These are phyloP conservation scores for Struthio camelus DNA, from an alignment of 2,113 vertebrate genomes.

Conservation along the genomic window DNA sequence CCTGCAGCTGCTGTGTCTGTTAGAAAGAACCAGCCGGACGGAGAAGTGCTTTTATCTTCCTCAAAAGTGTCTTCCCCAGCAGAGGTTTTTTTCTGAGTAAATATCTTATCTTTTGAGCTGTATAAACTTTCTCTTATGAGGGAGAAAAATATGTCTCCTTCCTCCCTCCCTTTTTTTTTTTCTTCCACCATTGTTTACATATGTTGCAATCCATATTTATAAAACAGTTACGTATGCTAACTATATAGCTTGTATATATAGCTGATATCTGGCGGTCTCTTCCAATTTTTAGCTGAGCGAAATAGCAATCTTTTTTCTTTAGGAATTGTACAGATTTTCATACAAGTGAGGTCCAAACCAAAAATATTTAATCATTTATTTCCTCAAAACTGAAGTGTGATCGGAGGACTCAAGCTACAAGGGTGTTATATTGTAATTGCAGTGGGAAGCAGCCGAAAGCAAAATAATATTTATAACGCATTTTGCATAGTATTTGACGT, in stretches of 20 bases:
- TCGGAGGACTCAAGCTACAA: background rate
- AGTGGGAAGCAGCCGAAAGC: background rate
- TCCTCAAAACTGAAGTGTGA: background rate
- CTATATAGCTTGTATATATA: background rate
- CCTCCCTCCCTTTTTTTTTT: background rate
- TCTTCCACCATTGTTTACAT: background rate
- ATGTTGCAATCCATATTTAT: background rate
- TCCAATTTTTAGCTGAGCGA: background rate
- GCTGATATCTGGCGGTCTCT: background rate
- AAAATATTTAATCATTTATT: background rate
- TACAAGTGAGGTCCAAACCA: background rate
- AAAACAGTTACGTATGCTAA: background rate
- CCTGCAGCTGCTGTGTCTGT: background rate
- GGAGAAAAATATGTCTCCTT: background rate
- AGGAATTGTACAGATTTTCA: background rate
- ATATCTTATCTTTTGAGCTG: background rate
- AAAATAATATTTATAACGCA: background rate
- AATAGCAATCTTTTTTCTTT: background rate
- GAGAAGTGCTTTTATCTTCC: background rate
- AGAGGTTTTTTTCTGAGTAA: background rate
- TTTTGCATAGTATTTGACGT: background rate
- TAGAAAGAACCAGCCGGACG: background rate
- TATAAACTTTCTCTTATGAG: background rate
- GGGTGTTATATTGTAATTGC: background rate
- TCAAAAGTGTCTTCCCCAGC: background rate